phyloP scores from a whole-genome alignment of 2,797 vertebrate genomes.

The Morelia viridis region DNA sequence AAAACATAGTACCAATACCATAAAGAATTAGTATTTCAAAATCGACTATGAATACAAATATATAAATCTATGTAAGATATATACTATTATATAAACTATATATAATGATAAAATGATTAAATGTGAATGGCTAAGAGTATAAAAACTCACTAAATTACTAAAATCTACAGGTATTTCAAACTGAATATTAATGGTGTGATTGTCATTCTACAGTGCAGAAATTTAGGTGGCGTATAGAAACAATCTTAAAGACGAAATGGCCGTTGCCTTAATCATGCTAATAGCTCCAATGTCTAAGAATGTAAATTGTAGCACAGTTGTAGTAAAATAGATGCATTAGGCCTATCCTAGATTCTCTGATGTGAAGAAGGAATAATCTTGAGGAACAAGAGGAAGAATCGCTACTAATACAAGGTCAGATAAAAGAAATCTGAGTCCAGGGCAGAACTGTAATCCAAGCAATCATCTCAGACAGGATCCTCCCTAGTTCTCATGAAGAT shows the following conservation, averaged over 20 bases:
- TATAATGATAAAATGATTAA: background rate
- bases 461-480: too few species aligned
- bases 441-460: too few species aligned
- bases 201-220: background rate
- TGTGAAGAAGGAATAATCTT: too few species aligned
- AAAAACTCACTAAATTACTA: background rate
- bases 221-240: background rate
- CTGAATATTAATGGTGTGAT: background rate
- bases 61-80: background rate
- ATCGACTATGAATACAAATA: background rate
- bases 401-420: too few species aligned
- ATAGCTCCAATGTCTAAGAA: too few species aligned
- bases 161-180: background rate
- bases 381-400: too few species aligned
- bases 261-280: background rate
- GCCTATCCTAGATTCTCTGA: too few species aligned
- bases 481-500: too few species aligned
- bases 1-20: background rate
- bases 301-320: too few species aligned
- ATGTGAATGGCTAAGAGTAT: background rate
- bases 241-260: background rate
- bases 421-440: too few species aligned
- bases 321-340: too few species aligned
- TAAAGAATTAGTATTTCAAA: background rate
- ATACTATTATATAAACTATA: background rate